Evolutionary conservation across 2,113 vertebrate species (phyloP).

Genomic region (Neolamprologus sp.): DNA sequence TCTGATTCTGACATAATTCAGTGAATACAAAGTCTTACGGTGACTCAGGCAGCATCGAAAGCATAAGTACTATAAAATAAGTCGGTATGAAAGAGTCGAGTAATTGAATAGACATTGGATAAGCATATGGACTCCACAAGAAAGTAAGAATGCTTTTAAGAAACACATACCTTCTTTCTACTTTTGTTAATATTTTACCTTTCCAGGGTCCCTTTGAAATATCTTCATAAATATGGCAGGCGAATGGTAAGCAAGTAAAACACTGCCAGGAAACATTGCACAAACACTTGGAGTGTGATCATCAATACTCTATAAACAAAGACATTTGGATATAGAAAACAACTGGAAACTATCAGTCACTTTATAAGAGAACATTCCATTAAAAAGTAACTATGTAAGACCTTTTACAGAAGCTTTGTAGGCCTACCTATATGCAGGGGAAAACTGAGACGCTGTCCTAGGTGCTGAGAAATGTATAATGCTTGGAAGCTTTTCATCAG

Average conservation of each 20-base stretch:
- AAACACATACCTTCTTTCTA: fast-evolving
- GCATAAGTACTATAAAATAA: fast-evolving
- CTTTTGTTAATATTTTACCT: no score
- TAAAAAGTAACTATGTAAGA: neutral
- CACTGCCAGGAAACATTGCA: no score
- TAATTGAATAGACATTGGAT: no score
- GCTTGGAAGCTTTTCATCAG: fast-evolving
- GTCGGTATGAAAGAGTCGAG: fast-evolving
- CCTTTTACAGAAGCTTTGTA: fast-evolving
- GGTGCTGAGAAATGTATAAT: neutral
- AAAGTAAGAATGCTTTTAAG: no score
- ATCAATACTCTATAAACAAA: no score
- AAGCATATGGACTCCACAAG: no score
- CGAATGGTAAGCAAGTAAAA: no score
- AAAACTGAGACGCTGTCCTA: neutral
- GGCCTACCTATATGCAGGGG: fast-evolving
- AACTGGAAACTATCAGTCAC: fast-evolving
- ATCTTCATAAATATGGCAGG: fast-evolving
- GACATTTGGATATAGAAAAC: no score
- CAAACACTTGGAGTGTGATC: fast-evolving
- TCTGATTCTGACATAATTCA: no score
- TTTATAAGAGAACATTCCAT: fast-evolving
- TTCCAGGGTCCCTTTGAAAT: fast-evolving
- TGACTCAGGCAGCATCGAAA: no score
- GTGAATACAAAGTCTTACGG: no score